phyloP scores from a whole-genome alignment of 2,888 invertebrate species.

The Eutolmus rufibarbis region DNA sequence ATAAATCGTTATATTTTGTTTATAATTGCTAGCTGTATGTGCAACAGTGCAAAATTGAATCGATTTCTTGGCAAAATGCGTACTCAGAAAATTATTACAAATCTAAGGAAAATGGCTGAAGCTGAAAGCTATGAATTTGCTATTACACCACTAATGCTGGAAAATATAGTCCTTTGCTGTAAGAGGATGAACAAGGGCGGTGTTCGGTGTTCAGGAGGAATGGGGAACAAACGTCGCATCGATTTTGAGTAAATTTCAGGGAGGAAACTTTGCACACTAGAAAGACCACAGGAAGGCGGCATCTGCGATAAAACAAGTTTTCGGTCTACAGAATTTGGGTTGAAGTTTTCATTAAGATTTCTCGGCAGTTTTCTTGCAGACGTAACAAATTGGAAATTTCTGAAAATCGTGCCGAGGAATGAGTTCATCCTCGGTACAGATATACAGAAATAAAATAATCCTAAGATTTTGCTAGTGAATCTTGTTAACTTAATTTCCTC shows the following conservation, averaged over 20 bases:
- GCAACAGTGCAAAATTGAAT: neutral
- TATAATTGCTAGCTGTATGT: neutral
- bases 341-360: neutral
- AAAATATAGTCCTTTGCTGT: neutral
- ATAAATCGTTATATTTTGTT: neutral
- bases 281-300: neutral
- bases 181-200: neutral
- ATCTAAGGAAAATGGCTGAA: neutral
- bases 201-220: neutral
- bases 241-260: neutral
- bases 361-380: neutral
- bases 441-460: neutral
- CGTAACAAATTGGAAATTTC: neutral
- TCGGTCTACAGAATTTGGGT: neutral
- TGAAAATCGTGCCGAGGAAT: neutral
- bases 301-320: neutral
- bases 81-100: neutral
- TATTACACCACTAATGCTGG: neutral
- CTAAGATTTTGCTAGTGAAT: neutral
- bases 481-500: neutral
- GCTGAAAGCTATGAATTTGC: neutral
- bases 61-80: neutral
- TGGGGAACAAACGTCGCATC: neutral
- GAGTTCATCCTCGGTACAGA: neutral
- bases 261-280: neutral